Conservation (phyloP, 2,113 vertebrate species). For the Narcine bancroftii region DNA sequence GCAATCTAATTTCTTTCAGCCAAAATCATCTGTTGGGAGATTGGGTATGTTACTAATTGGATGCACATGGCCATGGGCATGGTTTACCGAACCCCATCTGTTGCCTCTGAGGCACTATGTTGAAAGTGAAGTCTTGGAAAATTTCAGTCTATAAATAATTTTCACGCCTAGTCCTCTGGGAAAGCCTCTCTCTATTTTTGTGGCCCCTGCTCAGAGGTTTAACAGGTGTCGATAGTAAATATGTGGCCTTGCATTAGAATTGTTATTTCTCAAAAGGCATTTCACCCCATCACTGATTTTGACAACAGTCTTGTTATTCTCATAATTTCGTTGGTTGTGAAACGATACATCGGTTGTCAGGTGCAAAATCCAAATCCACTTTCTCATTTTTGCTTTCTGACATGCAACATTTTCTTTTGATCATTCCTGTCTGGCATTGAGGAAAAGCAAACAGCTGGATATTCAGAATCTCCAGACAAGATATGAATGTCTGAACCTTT, state of each 20-base stretch:
- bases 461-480: not conserved
- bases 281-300: not conserved
- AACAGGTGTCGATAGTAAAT: constrained; percentile 20
- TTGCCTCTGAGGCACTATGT: constrained; percentile 21
- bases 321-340: not conserved
- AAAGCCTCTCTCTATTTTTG: constrained; percentile 22
- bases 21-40: constrained; percentile 34
- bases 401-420: not conserved
- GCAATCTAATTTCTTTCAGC: constrained; percentile 28
- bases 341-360: not conserved
- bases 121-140: constrained; percentile 33
- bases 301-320: not conserved
- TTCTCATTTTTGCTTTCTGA: not conserved
- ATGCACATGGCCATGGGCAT: constrained; percentile 30
- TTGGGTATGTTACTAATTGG: constrained; percentile 29
- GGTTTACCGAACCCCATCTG: constrained; percentile 27
- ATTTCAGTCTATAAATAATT: constrained; percentile 35
- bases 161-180: constrained; percentile 27
- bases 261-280: not conserved
- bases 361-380: constrained; percentile 4
- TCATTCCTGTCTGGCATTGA: not conserved
- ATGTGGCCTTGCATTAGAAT: not conserved
- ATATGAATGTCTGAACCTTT: not conserved
- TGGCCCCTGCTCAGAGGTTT: not conserved
- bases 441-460: not conserved